phyloP scores from a whole-genome alignment of 2,797 vertebrate genomes.

The Enteromius mattozi region DNA sequence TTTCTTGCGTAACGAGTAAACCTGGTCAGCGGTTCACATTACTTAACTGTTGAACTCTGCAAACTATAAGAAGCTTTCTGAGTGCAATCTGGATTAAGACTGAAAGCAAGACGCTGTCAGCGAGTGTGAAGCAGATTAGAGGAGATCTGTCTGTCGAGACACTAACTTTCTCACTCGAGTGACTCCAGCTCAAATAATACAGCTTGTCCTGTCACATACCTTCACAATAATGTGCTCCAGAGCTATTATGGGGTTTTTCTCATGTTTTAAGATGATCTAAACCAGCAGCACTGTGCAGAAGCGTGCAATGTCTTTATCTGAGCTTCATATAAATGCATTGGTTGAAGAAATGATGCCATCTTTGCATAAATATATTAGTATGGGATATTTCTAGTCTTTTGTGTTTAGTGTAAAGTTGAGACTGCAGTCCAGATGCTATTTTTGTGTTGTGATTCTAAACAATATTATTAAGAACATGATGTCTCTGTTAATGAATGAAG shows the following conservation, averaged over 20 bases:
- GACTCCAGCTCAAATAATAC: background rate
- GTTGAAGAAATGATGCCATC: background rate
- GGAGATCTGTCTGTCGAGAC: background rate
- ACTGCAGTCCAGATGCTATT: background rate
- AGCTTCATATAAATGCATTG: background rate
- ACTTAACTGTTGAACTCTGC: constrained; percentile 64
- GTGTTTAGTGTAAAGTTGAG: background rate
- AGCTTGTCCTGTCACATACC: background rate
- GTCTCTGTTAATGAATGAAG: background rate
- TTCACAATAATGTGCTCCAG: background rate
- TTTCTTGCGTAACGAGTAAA: background rate
- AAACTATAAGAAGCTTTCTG: constrained; percentile 70
- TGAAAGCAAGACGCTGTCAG: constrained; percentile 33
- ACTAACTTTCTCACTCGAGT: background rate
- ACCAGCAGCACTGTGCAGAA: background rate
- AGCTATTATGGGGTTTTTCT: background rate
- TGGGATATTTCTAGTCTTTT: background rate
- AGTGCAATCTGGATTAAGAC: constrained; percentile 65
- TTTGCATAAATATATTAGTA: background rate
- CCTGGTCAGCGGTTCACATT: constrained; percentile 20
- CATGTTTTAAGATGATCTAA: background rate
- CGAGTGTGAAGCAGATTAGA: constrained; percentile 55
- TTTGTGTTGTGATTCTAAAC: background rate
- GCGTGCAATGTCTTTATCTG: no score
- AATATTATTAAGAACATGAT: background rate